These are phyloP conservation scores for Thysanoteuthis rhombus DNA, from an alignment of 2,888 invertebrate species.

Conservation along the genomic window DNA sequence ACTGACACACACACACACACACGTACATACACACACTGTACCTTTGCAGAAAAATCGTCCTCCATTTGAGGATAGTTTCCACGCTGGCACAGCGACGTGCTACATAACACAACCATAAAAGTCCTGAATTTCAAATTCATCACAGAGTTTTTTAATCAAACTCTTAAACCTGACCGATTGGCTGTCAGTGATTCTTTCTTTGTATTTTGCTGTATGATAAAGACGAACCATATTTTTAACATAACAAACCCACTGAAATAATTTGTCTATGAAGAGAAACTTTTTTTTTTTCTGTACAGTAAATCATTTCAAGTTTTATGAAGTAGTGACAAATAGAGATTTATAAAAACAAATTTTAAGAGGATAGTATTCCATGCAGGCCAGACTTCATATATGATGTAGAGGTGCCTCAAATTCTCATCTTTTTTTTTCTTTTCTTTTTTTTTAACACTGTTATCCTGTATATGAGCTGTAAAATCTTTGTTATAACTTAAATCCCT, in stretches of 20 bases:
- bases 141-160: neutral
- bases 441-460: neutral
- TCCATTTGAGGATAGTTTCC: neutral
- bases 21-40: neutral
- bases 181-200: neutral
- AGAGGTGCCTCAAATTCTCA: neutral
- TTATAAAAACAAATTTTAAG: neutral
- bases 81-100: neutral
- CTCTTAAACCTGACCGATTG: neutral
- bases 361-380: neutral
- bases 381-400: neutral
- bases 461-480: neutral
- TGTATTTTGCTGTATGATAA: neutral
- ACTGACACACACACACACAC: neutral
- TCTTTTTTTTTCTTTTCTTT: neutral
- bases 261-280: neutral
- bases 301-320: neutral
- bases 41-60: neutral
- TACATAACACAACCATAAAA: neutral
- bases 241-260: neutral
- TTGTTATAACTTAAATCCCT: constrained; percentile 1
- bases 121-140: neutral
- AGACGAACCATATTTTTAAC: constrained; percentile 12
- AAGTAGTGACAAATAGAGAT: neutral
- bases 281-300: neutral